Conservation (phyloP, 2,797 vertebrate species). For the Lepidocolaptes lacrymiger region DNA sequence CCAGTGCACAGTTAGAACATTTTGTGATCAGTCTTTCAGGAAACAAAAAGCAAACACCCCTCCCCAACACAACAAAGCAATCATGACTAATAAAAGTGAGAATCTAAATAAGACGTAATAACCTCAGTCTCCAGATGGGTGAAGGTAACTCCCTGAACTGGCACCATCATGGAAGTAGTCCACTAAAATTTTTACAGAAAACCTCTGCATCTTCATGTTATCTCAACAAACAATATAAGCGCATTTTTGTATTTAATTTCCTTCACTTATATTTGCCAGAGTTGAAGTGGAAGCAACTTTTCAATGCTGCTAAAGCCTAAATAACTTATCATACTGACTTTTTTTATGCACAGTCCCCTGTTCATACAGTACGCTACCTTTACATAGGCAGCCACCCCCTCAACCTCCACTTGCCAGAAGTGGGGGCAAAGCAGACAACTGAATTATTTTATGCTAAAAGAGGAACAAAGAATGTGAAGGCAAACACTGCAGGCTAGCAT, state of each 20-base stretch:
- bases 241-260: background rate
- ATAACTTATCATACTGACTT: background rate
- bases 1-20: background rate
- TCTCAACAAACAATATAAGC: background rate
- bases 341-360: background rate
- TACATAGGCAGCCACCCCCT: background rate
- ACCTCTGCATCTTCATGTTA: background rate
- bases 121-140: background rate
- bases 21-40: background rate
- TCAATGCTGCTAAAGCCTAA: background rate
- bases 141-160: background rate
- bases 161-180: background rate
- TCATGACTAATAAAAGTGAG: background rate
- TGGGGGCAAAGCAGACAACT: background rate
- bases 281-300: background rate
- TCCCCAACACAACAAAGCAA: background rate
- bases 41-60: background rate
- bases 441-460: background rate
- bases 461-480: background rate
- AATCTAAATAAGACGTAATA: background rate
- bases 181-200: background rate
- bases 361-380: fast-evolving
- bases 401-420: background rate
- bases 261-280: background rate
- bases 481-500: background rate